Base-by-base conservation (phyloP, 2,113 vertebrate genomes). In the Equus przewalskii region DNA sequence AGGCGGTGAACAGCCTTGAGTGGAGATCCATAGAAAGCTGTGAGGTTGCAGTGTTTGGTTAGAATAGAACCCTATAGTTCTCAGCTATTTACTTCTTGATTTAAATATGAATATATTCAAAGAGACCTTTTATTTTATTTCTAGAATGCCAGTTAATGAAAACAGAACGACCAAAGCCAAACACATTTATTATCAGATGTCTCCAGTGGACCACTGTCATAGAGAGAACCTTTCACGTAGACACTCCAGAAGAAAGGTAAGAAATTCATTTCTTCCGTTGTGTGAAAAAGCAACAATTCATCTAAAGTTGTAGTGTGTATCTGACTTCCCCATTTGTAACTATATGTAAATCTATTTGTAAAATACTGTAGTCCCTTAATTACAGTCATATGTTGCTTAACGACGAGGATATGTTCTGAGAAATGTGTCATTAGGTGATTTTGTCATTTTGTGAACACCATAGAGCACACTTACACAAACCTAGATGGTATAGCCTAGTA, bases 191-290 rank as follows among this genome's bases (percentile, higher is more conserved):
- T 98, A 99, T 99, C 97, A 99, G 99, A 99, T 99, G 99, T 99
- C 99, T 99, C 89, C 99, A 99, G 98, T 99, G 99, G 99, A 99
- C 99, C 98, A 99, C 99, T 49, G 99, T 99, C 97, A 99, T 99
- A 98, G 99, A 99, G 98, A 99, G 99, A 97, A 99, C 99, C 9
- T 99, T 99, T 98, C 99, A 99, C 0, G 99, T 99, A 98, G 99
- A 99, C 98, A 99, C 99, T 62, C 99, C 99, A 16, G 99, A 99
- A 80, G 99, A 99, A 98, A 99, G 99, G 99, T 99, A 98, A 98
- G 99, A 93, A 12, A 75, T n/a, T 46, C n/a, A 2, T 92, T 72
- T 75, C 94, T 84, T 58, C 33, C 28, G 8, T 88, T 70, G 75
- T 69, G 7, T 94, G 60, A 85, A 76, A 87, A 46, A 90, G 30